A percentile compares a stretch with the other conserved stretches of the same genome.
These are phyloP conservation scores for Lytechinus pictus DNA, from an alignment of 35 echinoderm and acorn worm genomes.

Conservation along the genomic window DNA sequence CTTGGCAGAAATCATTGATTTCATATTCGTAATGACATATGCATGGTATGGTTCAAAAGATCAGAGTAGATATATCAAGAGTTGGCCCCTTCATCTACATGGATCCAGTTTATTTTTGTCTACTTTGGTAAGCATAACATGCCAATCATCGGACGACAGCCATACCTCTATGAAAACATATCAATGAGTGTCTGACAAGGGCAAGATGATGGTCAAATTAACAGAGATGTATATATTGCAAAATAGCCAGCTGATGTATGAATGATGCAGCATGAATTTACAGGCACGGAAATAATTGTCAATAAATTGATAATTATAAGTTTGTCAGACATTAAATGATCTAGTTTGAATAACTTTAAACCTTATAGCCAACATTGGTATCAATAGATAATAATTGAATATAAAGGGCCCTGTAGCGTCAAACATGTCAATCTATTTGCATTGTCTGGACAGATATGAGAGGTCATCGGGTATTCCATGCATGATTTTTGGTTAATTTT, in stretches of 20 bases:
- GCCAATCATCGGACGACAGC: slow-evolving; percentile 14
- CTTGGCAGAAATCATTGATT: background rate
- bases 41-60: background rate
- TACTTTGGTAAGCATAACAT: slow-evolving; percentile 33
- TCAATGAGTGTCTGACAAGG: background rate
- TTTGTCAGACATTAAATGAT: background rate
- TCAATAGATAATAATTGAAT: no score
- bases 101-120: background rate
- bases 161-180: background rate
- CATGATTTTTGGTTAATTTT: no score
- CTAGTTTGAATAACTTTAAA: no score
- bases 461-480: no score
- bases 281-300: background rate
- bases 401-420: no score
- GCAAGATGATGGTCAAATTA: slow-evolving; percentile 18
- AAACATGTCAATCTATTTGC: no score
- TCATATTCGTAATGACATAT: background rate
- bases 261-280: background rate
- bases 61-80: background rate
- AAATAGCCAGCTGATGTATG: background rate
- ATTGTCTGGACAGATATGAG: no score
- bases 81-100: background rate
- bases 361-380: no score
- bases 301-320: background rate
- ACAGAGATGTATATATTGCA: background rate